These are phyloP conservation scores for Bellardia bayeri DNA, from an alignment of 2,888 invertebrate genomes.

Conservation along the genomic window DNA sequence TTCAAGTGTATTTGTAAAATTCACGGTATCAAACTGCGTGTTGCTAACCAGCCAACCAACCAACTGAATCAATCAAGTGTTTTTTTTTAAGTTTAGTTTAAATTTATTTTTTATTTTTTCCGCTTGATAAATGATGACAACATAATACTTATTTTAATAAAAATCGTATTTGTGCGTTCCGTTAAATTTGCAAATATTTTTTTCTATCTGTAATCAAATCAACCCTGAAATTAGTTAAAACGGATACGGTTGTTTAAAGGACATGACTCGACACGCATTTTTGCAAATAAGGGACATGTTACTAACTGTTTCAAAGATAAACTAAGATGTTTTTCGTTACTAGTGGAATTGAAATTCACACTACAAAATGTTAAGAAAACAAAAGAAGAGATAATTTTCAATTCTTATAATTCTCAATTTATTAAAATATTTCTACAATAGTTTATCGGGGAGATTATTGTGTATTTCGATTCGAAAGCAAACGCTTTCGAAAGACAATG, in stretches of 20 bases:
- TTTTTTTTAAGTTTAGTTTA: not conserved
- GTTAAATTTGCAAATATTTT: not conserved
- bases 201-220: constrained; percentile 47
- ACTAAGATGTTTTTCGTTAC: not conserved
- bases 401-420: too few relatives aligned
- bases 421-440: too few relatives aligned
- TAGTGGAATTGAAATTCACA: not conserved
- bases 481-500: too few relatives aligned
- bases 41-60: constrained; percentile 60
- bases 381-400: too few relatives aligned
- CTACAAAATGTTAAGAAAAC: not conserved
- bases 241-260: constrained; percentile 9
- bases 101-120: constrained; percentile 33
- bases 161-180: not conserved
- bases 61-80: constrained; percentile 59
- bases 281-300: not conserved
- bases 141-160: constrained; percentile 25
- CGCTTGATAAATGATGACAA: constrained; percentile 65
- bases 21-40: constrained; percentile 37
- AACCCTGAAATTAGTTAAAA: constrained; percentile 35
- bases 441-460: too few relatives aligned
- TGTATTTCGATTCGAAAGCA: too few relatives aligned
- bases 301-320: not conserved
- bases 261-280: constrained; percentile 29
- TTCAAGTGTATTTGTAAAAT: constrained; percentile 9